Percentiles rank a stretch among this genome's conserved stretches.
phyloP scores from a whole-genome alignment of 2,113 vertebrate genomes.

The Amazona vittata region DNA sequence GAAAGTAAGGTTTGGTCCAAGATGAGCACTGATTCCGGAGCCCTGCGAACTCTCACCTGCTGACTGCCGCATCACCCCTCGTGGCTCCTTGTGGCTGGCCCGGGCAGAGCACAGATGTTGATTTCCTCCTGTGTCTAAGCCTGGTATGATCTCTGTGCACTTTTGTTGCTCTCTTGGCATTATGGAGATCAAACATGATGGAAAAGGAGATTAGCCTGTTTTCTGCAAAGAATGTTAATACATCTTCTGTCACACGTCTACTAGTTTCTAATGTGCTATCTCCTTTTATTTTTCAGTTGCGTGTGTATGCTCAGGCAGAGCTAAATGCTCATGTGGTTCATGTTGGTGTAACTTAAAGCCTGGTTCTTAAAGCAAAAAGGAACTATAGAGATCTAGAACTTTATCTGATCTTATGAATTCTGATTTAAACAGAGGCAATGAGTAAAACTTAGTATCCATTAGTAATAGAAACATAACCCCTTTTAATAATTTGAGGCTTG shows the following conservation, averaged over 20 bases:
- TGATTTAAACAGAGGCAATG: not conserved
- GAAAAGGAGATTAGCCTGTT: not conserved
- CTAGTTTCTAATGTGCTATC: not conserved
- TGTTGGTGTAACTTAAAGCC: not conserved
- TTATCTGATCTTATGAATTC: not conserved
- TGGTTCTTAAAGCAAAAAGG: not conserved
- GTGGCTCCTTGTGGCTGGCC: fast-evolving
- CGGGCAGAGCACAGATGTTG: not conserved
- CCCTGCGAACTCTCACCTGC: not conserved
- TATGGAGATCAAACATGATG: fast-evolving
- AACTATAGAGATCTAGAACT: not conserved
- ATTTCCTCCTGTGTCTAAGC: not conserved
- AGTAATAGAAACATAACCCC: not conserved
- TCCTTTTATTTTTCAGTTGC: not conserved
- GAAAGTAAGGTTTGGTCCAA: not conserved
- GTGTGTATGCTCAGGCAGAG: fast-evolving
- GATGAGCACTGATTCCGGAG: not conserved
- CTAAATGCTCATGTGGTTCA: not conserved
- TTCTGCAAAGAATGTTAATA: not conserved
- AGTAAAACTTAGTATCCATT: not conserved
- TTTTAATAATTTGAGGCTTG: not conserved
- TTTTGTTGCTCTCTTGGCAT: not conserved
- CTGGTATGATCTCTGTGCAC: not conserved
- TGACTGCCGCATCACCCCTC: fast-evolving
- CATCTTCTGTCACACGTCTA: not conserved